Percentiles rank a stretch among this genome's conserved stretches.
Evolutionary conservation across 2,797 vertebrate genomes (phyloP).

Genomic region (Hydrolagus colliei): DNA sequence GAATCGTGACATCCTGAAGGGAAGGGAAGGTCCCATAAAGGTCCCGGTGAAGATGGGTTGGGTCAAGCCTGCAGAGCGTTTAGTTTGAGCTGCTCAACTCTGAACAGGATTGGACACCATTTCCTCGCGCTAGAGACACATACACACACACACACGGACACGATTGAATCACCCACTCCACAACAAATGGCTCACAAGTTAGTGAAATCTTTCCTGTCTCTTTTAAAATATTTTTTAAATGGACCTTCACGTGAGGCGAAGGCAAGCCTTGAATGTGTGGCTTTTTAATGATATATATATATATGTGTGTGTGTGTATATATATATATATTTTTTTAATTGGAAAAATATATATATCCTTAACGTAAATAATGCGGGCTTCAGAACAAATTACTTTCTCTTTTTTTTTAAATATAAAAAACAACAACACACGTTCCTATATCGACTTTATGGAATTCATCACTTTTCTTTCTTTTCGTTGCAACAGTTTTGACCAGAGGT

Average conservation of each 20-base stretch:
- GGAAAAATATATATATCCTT: not conserved
- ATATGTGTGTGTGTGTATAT: not conserved
- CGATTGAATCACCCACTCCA: too few species aligned
- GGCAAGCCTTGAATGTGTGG: not conserved
- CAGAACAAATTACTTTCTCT: slow-evolving; percentile 22
- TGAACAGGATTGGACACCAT: too few species aligned
- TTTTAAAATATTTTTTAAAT: too few species aligned
- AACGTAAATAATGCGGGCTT: not conserved
- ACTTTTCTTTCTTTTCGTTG: not conserved
- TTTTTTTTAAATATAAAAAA: slow-evolving; percentile 1
- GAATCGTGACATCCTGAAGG: too few species aligned
- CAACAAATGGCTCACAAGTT: not conserved
- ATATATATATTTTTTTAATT: not conserved
- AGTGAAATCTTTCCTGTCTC: not conserved
- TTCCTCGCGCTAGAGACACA: too few species aligned
- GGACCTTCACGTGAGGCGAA: not conserved
- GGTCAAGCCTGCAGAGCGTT: too few species aligned
- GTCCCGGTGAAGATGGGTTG: too few species aligned
- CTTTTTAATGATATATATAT: not conserved
- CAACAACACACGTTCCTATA: too few species aligned
- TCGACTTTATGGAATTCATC: not conserved
- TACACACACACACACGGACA: too few species aligned
- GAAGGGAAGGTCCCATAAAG: too few species aligned
- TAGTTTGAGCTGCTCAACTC: too few species aligned
- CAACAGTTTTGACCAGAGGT: slow-evolving; percentile 19